Base-by-base conservation (phyloP, 2,113 vertebrate species). In the Maylandia zebra region DNA sequence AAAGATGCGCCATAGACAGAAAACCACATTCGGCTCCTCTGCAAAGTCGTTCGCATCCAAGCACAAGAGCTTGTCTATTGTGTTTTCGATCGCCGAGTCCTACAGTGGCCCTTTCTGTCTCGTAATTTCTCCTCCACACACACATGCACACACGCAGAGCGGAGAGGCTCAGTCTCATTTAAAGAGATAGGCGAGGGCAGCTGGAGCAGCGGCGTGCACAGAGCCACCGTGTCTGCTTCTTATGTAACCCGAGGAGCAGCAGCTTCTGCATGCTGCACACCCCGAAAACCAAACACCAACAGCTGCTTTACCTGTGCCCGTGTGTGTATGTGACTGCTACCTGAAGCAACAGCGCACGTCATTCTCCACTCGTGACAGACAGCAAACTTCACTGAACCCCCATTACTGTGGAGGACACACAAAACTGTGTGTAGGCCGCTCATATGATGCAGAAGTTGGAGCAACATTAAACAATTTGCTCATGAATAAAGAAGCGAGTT, bases 111-210 rank as follows among this genome's bases (percentile, higher is more conserved):
- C 90, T 91, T 86, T 91, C 92, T 86, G 85, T 86, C 91, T 88
- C 90, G 90, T 92, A 87, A 91, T 93, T 89, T 93, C 88, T 87
- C 88, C 83, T 87, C 71, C 90, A 81, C 85, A 56, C 85, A 79
- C 86, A 22, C 85, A 69, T 27, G 78, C 87, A 56, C 90, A 22
- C 91, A 82, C 85, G 85, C 92, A 86, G 80, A 82, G 90, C 85
- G 43, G 52, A 86, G 57, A 90, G 59, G 94, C 90, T 74, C 90
- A 10, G 87, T 81, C 83, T 90, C 89, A 93, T 94, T 95, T 95
- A 95, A 95, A 95, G 94, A 87, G 95, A 94, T 92, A 95, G 91
- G 89, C 86, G 55, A 52, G 79, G 85, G 88, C 88, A 86, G 89
- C 90, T 84, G 91, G 80, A 91, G 32, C 89, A 76, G 81, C 61